phyloP scores from a whole-genome alignment of 2,797 vertebrate genomes.

The Scomberomorus guttatus region DNA sequence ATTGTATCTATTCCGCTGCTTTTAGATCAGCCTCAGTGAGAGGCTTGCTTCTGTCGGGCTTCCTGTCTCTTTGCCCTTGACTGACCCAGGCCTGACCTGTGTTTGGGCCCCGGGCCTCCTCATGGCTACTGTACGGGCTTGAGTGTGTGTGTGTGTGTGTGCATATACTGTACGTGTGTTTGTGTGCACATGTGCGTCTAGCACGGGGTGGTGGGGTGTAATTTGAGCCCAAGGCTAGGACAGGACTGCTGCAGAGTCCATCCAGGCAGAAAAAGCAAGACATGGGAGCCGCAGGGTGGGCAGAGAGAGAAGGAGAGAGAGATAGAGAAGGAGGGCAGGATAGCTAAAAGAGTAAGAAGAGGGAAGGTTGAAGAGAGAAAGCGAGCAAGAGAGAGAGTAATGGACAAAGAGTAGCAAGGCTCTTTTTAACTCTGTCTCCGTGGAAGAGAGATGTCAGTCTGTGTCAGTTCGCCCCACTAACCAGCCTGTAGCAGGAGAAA shows the following conservation, averaged over 20 bases:
- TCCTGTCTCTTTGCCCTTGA: constrained; percentile 63
- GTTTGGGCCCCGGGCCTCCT: constrained; percentile 61
- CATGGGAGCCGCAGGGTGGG: constrained; percentile 69
- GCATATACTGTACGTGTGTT: constrained; percentile 31
- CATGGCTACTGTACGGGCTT: constrained; percentile 50
- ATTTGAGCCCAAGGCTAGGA: constrained; percentile 73
- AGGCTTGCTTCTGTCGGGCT: constrained; percentile 29
- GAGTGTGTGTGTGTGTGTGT: constrained; percentile 32
- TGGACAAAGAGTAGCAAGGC: constrained; percentile 69
- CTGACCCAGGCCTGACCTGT: constrained; percentile 68
- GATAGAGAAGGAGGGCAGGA: constrained; percentile 25
- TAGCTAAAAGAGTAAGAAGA: constrained; percentile 52
- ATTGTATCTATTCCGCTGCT: constrained; percentile 28
- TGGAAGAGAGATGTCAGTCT: constrained; percentile 84
- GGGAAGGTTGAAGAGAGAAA: constrained; percentile 38
- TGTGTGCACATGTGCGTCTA: constrained; percentile 42
- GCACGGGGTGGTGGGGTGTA: constrained; percentile 64
- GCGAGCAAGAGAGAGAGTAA: constrained; percentile 43
- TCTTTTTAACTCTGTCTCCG: constrained; percentile 75
- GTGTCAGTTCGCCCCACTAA: constrained; percentile 81
- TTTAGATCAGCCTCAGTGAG: constrained; percentile 35
- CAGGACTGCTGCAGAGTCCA: constrained; percentile 68
- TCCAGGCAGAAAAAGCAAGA: constrained; percentile 81
- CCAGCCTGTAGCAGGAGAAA: constrained; percentile 80
- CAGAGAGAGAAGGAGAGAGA: constrained; percentile 44